Base-by-base conservation (phyloP, 2,888 invertebrate species). In the Autographa gamma region DNA sequence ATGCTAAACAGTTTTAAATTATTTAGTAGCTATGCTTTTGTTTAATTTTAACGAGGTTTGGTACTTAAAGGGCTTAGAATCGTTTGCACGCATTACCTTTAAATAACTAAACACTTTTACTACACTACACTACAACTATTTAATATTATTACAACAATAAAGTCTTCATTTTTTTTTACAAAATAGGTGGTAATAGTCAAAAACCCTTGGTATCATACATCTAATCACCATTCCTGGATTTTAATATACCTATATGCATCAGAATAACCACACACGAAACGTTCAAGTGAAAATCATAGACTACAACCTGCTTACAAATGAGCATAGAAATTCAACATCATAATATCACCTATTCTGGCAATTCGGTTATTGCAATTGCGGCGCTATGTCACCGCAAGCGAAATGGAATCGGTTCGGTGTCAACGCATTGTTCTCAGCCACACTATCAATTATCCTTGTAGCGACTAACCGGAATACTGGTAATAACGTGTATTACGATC, bases 371-470 rank as follows among this genome's bases (percentile, higher is more conserved):
- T 73, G 72, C 73, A 70, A 70, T 74, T 77, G 76, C 72, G 77
- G 76, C 62, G 62, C 66, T 69, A 58, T 71, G 66, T 78, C 79
- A 82, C 82, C 83, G 66, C 84, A 83, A 68, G 62, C 73, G 69
- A 81, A 77, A 83, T 79, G 80, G 75, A 78, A 79, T 80, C 80
- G 76, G 77, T 69, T 70, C 73, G 75, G 63, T 83, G 81, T 82
- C 82, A 82, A 79, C 77, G 79, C 80, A 80, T 82, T 83, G 82
- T 83, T 79, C 79, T 77, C 65, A 54, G 69, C 76, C 82, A 79
- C 81, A 82, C 83, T 76, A 86, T 86, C 85, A 87, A 87, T 88
- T 87, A 86, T 79, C 79, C 83, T 77, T n/a, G 82, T 83, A 72
- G 72, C 69, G 32, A 67, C 62, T 68, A 72, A 76, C 77, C 73